Percentiles rank a stretch among this genome's conserved stretches.
Conservation (phyloP, 2,113 vertebrate species). For the Felis chaus region DNA sequence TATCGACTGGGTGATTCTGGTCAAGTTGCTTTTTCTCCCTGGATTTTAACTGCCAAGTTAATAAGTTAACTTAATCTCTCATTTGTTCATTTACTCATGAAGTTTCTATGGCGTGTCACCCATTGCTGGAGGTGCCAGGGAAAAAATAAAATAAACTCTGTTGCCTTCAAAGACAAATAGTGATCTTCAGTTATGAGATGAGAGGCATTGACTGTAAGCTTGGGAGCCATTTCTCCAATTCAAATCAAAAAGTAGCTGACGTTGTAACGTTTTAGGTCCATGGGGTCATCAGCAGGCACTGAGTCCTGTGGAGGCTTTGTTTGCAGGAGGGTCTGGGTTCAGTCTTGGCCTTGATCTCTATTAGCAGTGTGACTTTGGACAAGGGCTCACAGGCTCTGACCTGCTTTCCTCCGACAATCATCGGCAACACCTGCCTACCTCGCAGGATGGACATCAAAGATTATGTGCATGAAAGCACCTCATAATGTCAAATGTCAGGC, state of each 20-base stretch:
- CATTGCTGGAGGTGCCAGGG: background rate
- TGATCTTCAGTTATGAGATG: background rate
- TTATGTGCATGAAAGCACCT: background rate
- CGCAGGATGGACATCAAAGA: background rate
- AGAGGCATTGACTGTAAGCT: background rate
- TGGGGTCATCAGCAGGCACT: fast-evolving
- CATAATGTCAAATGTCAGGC: background rate
- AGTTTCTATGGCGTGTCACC: background rate
- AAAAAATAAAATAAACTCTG: background rate
- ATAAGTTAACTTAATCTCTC: background rate
- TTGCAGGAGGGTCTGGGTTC: background rate
- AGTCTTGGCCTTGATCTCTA: too few species aligned
- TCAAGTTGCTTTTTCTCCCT: background rate
- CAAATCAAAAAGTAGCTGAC: background rate
- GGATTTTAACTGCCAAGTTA: background rate
- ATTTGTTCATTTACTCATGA: background rate
- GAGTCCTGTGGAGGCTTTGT: background rate
- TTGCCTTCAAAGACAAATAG: background rate
- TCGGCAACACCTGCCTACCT: too few species aligned
- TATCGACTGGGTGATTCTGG: background rate
- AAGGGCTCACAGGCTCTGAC: background rate
- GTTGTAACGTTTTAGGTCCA: background rate
- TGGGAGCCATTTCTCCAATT: background rate
- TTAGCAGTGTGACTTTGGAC: background rate
- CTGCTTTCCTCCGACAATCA: background rate